These are phyloP conservation scores for Euschistus heros DNA, from an alignment of 1,140 invertebrate species.

Conservation along the genomic window DNA sequence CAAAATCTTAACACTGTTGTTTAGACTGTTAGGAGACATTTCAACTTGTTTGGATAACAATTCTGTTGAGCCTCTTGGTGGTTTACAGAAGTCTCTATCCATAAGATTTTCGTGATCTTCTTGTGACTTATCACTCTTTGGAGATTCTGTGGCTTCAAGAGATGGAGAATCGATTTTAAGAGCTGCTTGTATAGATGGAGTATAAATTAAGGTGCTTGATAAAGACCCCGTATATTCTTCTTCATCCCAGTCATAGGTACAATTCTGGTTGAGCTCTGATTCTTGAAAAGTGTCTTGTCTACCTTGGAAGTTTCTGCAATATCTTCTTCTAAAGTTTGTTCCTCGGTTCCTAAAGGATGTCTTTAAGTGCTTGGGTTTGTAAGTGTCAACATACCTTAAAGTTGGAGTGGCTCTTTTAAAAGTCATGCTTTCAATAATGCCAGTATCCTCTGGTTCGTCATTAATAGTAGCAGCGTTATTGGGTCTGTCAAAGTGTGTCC, in stretches of 20 bases:
- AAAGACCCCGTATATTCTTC: conserved; percentile 19
- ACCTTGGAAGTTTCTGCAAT: no score
- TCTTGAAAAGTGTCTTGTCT: no score
- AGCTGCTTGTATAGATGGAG: neutral
- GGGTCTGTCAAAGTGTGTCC: neutral
- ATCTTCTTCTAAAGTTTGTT: no score
- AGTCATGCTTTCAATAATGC: neutral
- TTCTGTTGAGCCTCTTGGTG: neutral
- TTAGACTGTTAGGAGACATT: neutral
- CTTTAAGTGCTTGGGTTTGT: neutral
- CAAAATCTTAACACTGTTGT: neutral
- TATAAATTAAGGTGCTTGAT: conserved; percentile 4
- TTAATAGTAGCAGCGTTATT: neutral
- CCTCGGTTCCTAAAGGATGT: no score
- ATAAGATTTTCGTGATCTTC: neutral
- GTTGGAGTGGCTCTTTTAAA: conserved; percentile 14
- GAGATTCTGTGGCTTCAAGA: neutral
- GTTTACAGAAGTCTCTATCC: neutral
- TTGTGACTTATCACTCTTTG: neutral
- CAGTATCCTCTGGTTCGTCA: neutral
- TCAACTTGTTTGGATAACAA: neutral
- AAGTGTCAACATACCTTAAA: neutral
- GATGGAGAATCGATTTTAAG: no score
- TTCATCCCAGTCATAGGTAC: conserved; percentile 9
- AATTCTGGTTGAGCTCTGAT: neutral